Evolutionary conservation across 2,797 vertebrate species (phyloP), one percentile per base, ranked within the genome.

Genomic region (Muscicapa comitata): DNA sequence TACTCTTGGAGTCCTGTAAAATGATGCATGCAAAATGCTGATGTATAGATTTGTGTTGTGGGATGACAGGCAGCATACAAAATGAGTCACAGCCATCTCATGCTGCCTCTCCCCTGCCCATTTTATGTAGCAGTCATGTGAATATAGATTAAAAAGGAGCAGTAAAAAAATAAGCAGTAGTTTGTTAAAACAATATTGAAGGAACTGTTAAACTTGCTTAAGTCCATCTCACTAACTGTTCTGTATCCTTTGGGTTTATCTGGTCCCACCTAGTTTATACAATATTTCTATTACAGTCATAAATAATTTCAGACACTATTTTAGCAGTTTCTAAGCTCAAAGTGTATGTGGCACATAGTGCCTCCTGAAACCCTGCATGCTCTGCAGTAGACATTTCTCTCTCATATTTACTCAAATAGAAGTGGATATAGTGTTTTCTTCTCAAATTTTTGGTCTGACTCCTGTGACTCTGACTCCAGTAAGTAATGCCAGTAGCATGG

Each of bases 401-500:
- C 14, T 92, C 62, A 68, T 77, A 87, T 95, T 92, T 90, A 78
- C 86, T 95, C 80, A 81, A 43, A 74, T 72, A 96, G 86, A 95
- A 91, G 97, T 70, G 86, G 50, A 59, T 86, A 59, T 54, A 57
- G 68, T 65, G 17, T 95, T 95, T 90, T 95, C 80, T 95, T 90
- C 95, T 95, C 58, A 94, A 95, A 88, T 78, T 95, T 97, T 96
- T 93, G 87, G 91, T 90, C 29, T 97, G 91, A 96, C 97, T 98
- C 92, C 80, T 97, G 96, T 96, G 97, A 97, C 97, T 97, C 95
- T 66, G 94, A 94, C 96, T 97, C 91, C 97, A 97, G 97, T 97
- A 97, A 97, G 97, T 97, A 97, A 97, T 97, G 91, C 95, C 86
- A 67, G 94, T 29, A 95, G 96, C 97, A 96, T 94, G 96, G 97